Evolutionary conservation across 2,797 vertebrate genomes (phyloP).

Genomic region (Acanthurus leucopareius): DNA sequence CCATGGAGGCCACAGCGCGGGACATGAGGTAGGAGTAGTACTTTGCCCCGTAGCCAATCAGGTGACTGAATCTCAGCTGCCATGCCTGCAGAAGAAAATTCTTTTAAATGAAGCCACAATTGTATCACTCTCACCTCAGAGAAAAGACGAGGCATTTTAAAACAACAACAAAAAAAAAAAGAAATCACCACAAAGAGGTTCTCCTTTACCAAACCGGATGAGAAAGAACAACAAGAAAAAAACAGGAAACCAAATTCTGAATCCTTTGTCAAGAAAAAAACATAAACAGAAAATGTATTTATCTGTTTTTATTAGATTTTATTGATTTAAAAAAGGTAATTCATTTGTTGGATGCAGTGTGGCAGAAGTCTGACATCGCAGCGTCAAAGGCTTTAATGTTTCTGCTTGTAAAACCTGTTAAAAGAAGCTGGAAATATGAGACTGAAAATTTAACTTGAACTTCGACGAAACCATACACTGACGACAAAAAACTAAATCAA

Average conservation of each 20-base stretch:
- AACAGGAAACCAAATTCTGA: background rate
- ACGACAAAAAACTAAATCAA: background rate
- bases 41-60: conserved; percentile 96
- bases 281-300: background rate
- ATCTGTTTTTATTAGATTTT: background rate
- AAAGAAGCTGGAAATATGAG: conserved; percentile 12
- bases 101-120: conserved; percentile 4
- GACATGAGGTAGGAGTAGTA: conserved; percentile 99
- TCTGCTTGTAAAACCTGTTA: conserved; percentile 42
- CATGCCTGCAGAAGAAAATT: conserved; percentile 88
- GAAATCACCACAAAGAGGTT: conserved; percentile 15
- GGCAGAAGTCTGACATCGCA: conserved; percentile 8
- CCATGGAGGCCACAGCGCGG: conserved; percentile 96
- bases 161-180: too few relatives aligned
- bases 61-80: conserved; percentile 98
- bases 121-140: background rate
- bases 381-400: conserved; percentile 28
- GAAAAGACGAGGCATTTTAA: background rate
- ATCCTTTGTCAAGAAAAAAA: background rate
- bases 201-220: background rate
- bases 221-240: background rate
- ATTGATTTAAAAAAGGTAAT: conserved; percentile 31
- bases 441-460: background rate
- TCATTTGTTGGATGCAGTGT: conserved; percentile 22
- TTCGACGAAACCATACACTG: background rate